Percentiles rank a stretch among this genome's conserved stretches.
These are phyloP conservation scores for Oreochromis grahami DNA, from an alignment of 2,797 vertebrate species.

Conservation along the genomic window DNA sequence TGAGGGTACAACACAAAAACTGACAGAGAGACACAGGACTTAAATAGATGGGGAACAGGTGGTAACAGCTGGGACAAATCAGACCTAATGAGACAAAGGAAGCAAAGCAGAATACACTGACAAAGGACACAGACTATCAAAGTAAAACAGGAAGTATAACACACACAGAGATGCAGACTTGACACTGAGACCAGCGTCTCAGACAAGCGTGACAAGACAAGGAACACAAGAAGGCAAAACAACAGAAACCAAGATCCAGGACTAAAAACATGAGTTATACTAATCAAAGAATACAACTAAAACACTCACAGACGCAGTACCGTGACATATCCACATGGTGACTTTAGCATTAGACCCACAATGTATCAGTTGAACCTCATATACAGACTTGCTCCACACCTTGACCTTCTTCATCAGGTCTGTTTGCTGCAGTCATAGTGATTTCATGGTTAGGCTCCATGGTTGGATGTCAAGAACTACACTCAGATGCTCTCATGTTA, in stretches of 20 bases:
- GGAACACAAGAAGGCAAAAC: not conserved
- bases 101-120: not conserved
- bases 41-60: not conserved
- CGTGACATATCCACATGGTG: not conserved
- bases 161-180: not conserved
- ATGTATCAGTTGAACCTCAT: not conserved
- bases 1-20: rapidly evolving
- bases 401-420: not conserved
- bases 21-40: not conserved
- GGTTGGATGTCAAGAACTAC: not conserved
- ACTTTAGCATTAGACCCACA: not conserved
- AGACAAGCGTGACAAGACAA: not conserved
- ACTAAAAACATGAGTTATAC: not conserved
- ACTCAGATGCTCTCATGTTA: conserved; percentile 19
- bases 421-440: not conserved
- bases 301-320: not conserved
- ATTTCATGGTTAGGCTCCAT: not conserved
- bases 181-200: not conserved
- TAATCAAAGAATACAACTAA: not conserved
- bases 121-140: not conserved
- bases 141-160: not conserved
- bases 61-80: not conserved
- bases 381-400: not conserved
- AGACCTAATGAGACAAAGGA: not conserved
- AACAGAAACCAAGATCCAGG: not conserved